Evolutionary conservation across 2,113 vertebrate species (phyloP).

Genomic region (Oxyura jamaicensis): DNA sequence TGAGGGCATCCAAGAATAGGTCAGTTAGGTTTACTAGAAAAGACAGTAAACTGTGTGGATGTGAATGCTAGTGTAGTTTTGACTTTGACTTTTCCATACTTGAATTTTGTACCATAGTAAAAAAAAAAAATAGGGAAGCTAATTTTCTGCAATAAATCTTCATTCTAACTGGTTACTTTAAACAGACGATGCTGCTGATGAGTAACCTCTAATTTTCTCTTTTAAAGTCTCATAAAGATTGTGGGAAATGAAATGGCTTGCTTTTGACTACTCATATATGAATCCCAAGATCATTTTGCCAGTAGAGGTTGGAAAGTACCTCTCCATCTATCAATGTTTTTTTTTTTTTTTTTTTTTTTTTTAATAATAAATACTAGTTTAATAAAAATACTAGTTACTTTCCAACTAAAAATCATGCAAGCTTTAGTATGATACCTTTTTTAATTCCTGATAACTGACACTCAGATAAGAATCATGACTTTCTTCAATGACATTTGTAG

Average conservation of each 20-base stretch:
- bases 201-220: background rate
- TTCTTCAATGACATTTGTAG: background rate
- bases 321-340: background rate
- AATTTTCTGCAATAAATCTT: background rate
- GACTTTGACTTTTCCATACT: background rate
- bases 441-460: background rate
- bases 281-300: background rate
- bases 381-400: background rate
- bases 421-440: background rate
- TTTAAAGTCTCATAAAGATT: background rate
- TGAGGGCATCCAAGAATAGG: background rate
- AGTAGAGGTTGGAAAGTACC: background rate
- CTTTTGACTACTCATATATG: background rate
- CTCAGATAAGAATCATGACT: background rate
- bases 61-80: background rate
- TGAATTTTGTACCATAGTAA: background rate
- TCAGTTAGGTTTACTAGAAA: background rate
- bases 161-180: background rate
- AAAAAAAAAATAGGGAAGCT: fast-evolving
- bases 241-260: background rate
- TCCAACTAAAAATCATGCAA: background rate
- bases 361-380: too few species aligned
- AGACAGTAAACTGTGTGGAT: background rate
- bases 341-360: too few species aligned
- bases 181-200: background rate